Conservation (phyloP, 2,113 vertebrate species). For the Hyla sarda region DNA sequence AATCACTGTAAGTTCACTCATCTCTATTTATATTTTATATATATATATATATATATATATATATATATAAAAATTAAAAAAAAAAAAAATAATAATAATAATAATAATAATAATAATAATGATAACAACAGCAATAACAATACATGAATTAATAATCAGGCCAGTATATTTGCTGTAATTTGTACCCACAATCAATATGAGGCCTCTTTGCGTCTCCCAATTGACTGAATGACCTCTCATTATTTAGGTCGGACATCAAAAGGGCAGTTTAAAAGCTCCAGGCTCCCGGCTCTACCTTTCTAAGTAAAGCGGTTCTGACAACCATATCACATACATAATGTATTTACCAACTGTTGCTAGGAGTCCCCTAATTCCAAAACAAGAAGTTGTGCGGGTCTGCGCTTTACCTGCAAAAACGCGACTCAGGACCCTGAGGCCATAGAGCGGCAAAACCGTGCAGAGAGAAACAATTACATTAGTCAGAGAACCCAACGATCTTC, state of each 20-base stretch:
- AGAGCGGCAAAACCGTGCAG: slow-evolving; percentile 44
- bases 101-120: too few relatives aligned
- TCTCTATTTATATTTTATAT: too few relatives aligned
- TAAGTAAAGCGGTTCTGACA: slow-evolving; percentile 9
- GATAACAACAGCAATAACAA: too few relatives aligned
- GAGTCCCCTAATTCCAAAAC: neutral
- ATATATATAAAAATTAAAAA: too few relatives aligned
- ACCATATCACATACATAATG: slow-evolving; percentile 5
- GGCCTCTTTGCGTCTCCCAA: neutral
- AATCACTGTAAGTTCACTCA: too few relatives aligned
- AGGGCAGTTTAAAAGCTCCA: neutral
- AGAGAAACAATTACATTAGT: slow-evolving; percentile 62
- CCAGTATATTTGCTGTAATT: neutral
- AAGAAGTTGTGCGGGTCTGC: slow-evolving; percentile 1
- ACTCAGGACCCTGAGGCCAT: slow-evolving; percentile 61
- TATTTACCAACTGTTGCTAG: slow-evolving; percentile 25
- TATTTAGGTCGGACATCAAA: neutral
- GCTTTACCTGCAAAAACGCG: slow-evolving; percentile 66
- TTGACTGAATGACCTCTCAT: neutral
- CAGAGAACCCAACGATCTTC: slow-evolving; percentile 60
- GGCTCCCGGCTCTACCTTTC: neutral
- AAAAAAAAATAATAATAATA: too few relatives aligned
- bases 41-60: too few relatives aligned
- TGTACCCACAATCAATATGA: neutral
- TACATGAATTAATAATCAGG: neutral